phyloP scores from a whole-genome alignment of 2,888 invertebrate genomes.

The Coenonympha glycerion region DNA sequence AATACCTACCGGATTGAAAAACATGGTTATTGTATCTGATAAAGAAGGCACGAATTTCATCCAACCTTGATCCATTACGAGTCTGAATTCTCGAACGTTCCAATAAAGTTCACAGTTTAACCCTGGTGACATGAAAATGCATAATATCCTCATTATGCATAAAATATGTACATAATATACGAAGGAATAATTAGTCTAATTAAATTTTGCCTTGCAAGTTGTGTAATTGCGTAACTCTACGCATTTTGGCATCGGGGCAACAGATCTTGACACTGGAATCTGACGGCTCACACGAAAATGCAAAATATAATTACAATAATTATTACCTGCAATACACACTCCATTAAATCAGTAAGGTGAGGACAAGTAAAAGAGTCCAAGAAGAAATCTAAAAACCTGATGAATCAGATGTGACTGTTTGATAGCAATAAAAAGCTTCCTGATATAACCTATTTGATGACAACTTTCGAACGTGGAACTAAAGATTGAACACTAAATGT shows the following conservation, averaged over 20 bases:
- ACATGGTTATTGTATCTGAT: no score
- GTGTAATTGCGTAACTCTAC: background rate
- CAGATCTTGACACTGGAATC: background rate
- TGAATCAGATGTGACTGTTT: no score
- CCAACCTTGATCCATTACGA: conserved; percentile 1
- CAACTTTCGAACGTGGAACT: no score
- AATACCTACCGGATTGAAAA: no score
- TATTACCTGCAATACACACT: background rate
- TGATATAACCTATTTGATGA: no score
- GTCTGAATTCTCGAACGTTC: background rate
- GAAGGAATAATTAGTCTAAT: background rate
- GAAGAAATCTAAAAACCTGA: background rate
- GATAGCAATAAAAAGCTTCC: no score
- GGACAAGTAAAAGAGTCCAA: background rate
- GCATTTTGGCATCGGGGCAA: background rate
- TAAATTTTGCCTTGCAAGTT: background rate
- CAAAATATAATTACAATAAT: background rate
- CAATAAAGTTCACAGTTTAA: background rate
- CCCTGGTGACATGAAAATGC: background rate
- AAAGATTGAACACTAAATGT: no score
- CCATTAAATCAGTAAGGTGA: background rate
- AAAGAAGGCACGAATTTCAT: background rate
- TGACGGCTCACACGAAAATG: background rate
- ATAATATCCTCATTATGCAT: background rate
- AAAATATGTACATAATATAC: background rate